A percentile compares a stretch with the other conserved stretches of the same genome.
phyloP scores from a whole-genome alignment of 2,797 vertebrate genomes.

The Malacoraja senta region DNA sequence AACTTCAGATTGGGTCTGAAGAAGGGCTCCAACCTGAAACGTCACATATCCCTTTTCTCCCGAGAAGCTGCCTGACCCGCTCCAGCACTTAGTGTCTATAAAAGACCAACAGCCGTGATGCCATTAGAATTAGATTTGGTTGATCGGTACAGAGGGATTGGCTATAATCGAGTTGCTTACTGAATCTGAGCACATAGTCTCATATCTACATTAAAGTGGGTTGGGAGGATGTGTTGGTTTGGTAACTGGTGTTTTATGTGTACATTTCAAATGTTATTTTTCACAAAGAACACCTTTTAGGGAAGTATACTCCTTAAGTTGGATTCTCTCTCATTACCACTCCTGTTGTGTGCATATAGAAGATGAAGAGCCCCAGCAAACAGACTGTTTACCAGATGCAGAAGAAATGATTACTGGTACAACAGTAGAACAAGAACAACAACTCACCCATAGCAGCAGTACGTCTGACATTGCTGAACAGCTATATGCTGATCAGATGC shows the following conservation, averaged over 20 bases:
- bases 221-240: not conserved
- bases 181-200: not conserved
- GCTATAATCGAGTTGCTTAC: not conserved
- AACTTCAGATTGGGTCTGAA: too few species aligned
- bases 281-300: not conserved
- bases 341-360: conserved; percentile 57
- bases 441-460: conserved; percentile 82
- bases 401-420: conserved; percentile 51
- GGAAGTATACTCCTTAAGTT: too few species aligned
- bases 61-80: too few species aligned
- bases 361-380: conserved; percentile 80
- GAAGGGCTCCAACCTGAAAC: too few species aligned
- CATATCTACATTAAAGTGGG: not conserved
- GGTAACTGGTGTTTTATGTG: not conserved
- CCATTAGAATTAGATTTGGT: not conserved
- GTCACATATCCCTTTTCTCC: too few species aligned
- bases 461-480: conserved; percentile 85
- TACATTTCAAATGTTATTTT: not conserved
- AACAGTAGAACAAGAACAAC: conserved; percentile 62
- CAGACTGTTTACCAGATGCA: conserved; percentile 61
- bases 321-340: not conserved
- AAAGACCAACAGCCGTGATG: not conserved
- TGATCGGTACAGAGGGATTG: not conserved
- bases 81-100: too few species aligned
- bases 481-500: conserved; percentile 61